A percentile compares a stretch with the other conserved stretches of the same genome.
Evolutionary conservation across 2,113 vertebrate genomes (phyloP).

Genomic region (Gasterosteus nipponicus): DNA sequence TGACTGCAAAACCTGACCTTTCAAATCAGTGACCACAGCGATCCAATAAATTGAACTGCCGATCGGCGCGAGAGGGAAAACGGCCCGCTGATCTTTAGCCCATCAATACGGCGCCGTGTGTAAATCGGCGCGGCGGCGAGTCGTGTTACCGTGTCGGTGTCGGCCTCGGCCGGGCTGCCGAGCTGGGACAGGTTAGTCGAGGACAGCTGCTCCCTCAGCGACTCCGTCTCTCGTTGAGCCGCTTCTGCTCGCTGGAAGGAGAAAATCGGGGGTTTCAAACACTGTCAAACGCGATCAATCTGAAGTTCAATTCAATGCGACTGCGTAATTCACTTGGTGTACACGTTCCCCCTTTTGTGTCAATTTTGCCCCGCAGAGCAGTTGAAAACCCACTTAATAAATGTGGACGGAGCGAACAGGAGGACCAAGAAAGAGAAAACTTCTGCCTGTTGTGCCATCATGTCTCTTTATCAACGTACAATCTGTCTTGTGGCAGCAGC

Average conservation of each 20-base stretch:
- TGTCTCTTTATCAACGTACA: neutral
- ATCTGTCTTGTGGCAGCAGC: neutral
- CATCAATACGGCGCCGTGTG: constrained; percentile 35
- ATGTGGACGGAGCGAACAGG: neutral
- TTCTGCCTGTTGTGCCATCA: neutral
- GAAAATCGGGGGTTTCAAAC: constrained; percentile 16
- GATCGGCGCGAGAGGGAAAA: constrained; percentile 26
- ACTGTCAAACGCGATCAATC: constrained; percentile 27
- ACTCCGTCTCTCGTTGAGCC: constrained; percentile 92
- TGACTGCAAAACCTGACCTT: constrained; percentile 19
- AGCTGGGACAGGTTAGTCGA: constrained; percentile 92
- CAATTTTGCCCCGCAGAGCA: constrained; percentile 10
- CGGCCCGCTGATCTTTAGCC: constrained; percentile 43
- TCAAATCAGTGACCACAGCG: constrained; percentile 11
- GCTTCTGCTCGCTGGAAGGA: constrained; percentile 91
- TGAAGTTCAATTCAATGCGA: constrained; percentile 3
- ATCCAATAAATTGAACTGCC: constrained; percentile 43
- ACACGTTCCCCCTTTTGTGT: constrained; percentile 5
- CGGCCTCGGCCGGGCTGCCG: constrained; percentile 89
- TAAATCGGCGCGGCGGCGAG: constrained; percentile 32
- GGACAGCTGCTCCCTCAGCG: constrained; percentile 92
- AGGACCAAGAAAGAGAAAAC: neutral
- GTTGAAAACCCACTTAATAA: constrained; percentile 6
- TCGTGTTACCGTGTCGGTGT: constrained; percentile 88
- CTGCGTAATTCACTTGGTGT: neutral